These are phyloP conservation scores for Parazoanthus atlanticus DNA, from an alignment of 92 coral and sea anemone species.

Conservation along the genomic window DNA sequence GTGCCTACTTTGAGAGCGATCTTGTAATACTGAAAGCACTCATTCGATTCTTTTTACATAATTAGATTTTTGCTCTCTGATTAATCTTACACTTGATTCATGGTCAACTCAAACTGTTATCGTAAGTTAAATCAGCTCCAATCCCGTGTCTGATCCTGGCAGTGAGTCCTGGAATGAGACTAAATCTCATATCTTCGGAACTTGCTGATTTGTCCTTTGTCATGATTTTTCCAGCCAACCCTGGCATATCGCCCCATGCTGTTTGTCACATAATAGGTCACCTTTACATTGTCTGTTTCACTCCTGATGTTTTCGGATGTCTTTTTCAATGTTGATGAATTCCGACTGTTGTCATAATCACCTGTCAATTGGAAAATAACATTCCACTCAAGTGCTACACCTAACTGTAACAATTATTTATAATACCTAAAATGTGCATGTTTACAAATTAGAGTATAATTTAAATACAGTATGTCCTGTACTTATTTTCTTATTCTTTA, in stretches of 20 bases:
- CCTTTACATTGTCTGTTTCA: neutral
- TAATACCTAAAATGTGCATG: neutral
- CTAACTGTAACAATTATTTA: neutral
- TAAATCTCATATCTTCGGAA: slow-evolving; percentile 63
- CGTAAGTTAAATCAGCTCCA: neutral
- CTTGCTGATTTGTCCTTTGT: slow-evolving; percentile 28
- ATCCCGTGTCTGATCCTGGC: neutral
- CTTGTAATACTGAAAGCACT: too few species aligned
- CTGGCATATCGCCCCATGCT: slow-evolving; percentile 27
- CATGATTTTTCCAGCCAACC: slow-evolving; percentile 47
- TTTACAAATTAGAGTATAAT: too few species aligned
- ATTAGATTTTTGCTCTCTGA: neutral
- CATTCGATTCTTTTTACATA: neutral
- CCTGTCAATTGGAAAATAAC: slow-evolving; percentile 14
- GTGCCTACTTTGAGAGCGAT: too few species aligned
- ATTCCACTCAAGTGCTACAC: neutral
- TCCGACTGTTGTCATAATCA: neutral
- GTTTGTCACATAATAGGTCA: slow-evolving; percentile 3
- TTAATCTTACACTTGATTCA: too few species aligned
- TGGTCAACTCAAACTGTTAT: neutral
- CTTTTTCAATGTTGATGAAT: neutral
- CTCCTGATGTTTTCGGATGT: neutral
- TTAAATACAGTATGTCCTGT: too few species aligned
- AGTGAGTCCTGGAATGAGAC: neutral
- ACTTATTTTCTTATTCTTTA: too few species aligned